Conservation (phyloP, 2,113 vertebrate genomes). For the Agelaius phoeniceus region DNA sequence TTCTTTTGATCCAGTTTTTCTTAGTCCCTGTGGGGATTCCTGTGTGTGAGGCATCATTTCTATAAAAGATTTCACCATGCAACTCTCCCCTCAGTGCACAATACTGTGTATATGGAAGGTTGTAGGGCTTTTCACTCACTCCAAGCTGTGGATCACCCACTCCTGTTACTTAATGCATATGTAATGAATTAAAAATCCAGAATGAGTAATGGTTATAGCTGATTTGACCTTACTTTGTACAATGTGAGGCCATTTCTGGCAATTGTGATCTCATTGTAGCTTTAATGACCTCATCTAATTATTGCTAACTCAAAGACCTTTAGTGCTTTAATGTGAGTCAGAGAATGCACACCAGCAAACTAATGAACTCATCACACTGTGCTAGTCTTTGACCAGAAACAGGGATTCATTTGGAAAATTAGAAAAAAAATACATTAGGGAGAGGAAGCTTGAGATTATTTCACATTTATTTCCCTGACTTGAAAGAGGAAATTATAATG, state of each 20-base stretch:
- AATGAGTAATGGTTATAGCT: conserved; percentile 70
- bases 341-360: conserved; percentile 53
- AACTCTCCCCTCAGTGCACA: neutral
- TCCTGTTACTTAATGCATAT: conserved; percentile 58
- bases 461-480: conserved; percentile 59
- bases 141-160: neutral
- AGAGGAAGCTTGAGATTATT: conserved; percentile 63
- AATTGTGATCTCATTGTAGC: conserved; percentile 74
- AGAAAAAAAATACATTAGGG: conserved; percentile 52
- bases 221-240: conserved; percentile 72
- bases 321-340: conserved; percentile 65
- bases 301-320: conserved; percentile 71
- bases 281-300: conserved; percentile 80
- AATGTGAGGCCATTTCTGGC: conserved; percentile 64
- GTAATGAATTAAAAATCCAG: conserved; percentile 35
- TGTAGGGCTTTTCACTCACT: neutral
- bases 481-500: conserved; percentile 61
- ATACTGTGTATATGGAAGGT: rapidly evolving
- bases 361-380: conserved; percentile 71
- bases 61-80: neutral
- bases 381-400: conserved; percentile 67
- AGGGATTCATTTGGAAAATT: conserved; percentile 73
- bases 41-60: neutral
- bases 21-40: neutral
- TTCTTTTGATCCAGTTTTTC: neutral